phyloP scores from a whole-genome alignment of 2,888 invertebrate species.

The Blomia tropicalis region DNA sequence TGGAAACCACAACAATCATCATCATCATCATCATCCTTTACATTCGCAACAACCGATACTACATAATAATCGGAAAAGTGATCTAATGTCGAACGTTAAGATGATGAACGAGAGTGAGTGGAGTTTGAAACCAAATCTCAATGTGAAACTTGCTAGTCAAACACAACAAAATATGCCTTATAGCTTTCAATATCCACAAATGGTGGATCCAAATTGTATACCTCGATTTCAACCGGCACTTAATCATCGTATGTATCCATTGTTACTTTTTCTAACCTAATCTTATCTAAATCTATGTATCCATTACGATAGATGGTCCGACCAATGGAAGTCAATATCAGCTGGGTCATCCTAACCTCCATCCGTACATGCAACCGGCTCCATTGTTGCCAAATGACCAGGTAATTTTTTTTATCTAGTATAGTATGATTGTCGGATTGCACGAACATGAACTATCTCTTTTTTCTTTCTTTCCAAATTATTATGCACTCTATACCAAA shows the following conservation, averaged over 20 bases:
- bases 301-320: not conserved
- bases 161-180: slow-evolving; percentile 13
- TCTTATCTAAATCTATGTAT: not conserved
- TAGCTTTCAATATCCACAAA: not conserved
- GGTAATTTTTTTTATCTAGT: not conserved
- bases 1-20: not conserved
- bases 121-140: slow-evolving; percentile 11
- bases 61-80: not conserved
- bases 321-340: too few species aligned
- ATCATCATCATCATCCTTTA: not conserved
- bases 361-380: slow-evolving; percentile 8
- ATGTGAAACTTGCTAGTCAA: slow-evolving; percentile 6
- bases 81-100: not conserved
- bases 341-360: not conserved
- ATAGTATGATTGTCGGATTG: not conserved
- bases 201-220: not conserved
- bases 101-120: not conserved
- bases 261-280: not conserved
- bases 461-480: not conserved
- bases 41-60: not conserved
- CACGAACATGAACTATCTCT: not conserved
- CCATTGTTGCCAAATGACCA: not conserved
- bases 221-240: not conserved
- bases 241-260: slow-evolving; percentile 2
- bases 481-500: too few species aligned